Evolutionary conservation across 2,113 vertebrate genomes (phyloP), one percentile per base, ranked within the genome.

Genomic region (Lipotes vexillifer): DNA sequence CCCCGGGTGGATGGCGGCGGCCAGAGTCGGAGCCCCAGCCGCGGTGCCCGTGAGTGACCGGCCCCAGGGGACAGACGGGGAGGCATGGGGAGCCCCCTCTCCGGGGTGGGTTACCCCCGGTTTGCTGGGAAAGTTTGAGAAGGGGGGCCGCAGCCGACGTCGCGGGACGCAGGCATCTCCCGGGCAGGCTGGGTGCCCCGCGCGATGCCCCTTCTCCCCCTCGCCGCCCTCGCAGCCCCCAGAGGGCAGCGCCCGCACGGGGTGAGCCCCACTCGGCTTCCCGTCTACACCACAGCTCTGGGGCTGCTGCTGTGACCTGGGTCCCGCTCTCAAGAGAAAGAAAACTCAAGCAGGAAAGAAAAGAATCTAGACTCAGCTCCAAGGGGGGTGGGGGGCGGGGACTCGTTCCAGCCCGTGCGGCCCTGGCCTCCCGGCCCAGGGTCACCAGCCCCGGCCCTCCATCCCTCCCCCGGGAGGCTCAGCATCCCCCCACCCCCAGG

Each of bases 41-140:
- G 74, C 44, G 38, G 84, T 85, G 96, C 85, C 8, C 0, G 97
- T 98, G 86, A 97, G 97, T 95, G 95, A 94, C 41, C 78, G 33
- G 41, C 59, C 97, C 71, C 85, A 2, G 65, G 90, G 86, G 41
- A 72, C 85, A 10, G 78, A 10, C 18, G 0, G 88, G 94, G 86
- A 80, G 27, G 85, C 55, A 0, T 3, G 55, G 93, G 90, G 88
- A 41, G 44, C 36, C 68, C 41, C n/a, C 12, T 82, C 14, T 69
- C 41, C 49, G 9, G 52, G 68, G 25, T 59, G 41, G 59, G 55
- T 21, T 31, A 15, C 38, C 27, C 41, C 5, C 8, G 4, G 8
- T 31, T 55, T 23, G 2, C 92, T 38, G 55, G 71, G 71, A n/a
- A 41, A 93, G 59, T 63, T 69, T 57, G 82, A 49, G 66, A 55